phyloP scores from a whole-genome alignment of 2,113 vertebrate species.

The Bujurquina vittata region DNA sequence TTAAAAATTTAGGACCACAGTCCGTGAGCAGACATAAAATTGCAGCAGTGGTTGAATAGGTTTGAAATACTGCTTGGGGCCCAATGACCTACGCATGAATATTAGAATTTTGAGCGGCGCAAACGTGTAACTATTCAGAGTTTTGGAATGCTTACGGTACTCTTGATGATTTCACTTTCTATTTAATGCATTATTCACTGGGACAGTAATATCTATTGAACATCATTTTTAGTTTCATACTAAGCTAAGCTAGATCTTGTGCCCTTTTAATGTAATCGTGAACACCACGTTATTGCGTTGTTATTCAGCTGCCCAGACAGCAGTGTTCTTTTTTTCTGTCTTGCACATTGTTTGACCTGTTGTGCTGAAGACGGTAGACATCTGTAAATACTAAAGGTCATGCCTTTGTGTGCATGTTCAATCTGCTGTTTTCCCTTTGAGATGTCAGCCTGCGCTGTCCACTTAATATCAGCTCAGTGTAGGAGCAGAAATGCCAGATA shows the following conservation, averaged over 20 bases:
- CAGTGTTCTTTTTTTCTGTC: neutral
- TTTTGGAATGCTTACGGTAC: neutral
- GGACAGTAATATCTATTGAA: neutral
- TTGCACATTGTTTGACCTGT: neutral
- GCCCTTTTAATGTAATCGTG: neutral
- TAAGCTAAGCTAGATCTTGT: neutral
- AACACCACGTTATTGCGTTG: neutral
- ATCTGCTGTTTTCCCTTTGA: conserved; percentile 8
- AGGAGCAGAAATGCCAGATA: neutral
- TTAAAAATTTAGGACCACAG: neutral
- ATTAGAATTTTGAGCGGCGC: no score
- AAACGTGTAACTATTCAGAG: neutral
- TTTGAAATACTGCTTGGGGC: no score
- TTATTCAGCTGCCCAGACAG: neutral
- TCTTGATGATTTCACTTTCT: neutral
- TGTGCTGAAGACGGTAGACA: conserved; percentile 10
- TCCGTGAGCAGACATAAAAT: neutral
- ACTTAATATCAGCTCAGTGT: neutral
- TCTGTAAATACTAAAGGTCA: conserved; percentile 30
- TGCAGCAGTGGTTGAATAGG: no score
- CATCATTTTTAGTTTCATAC: neutral
- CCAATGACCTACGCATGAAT: no score
- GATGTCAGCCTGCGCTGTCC: neutral
- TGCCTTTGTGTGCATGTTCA: conserved; percentile 3
- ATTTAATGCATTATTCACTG: neutral